Evolutionary conservation across 2,113 vertebrate genomes (phyloP).

Genomic region (Limanda limanda): DNA sequence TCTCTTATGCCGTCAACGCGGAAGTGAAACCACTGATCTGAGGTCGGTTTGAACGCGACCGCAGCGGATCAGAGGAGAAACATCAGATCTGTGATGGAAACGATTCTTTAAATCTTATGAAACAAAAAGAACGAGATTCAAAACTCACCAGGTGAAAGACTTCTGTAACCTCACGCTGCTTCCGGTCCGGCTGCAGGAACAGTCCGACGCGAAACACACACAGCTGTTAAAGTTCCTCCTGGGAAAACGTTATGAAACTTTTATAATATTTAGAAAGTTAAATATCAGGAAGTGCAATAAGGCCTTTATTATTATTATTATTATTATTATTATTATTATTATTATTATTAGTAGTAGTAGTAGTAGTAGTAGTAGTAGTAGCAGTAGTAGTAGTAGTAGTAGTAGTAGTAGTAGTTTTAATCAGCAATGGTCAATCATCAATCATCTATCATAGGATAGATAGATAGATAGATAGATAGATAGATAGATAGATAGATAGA

Average conservation of each 20-base stretch:
- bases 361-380: too few species aligned
- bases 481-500: too few species aligned
- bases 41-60: fast-evolving
- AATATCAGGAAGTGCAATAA: too few species aligned
- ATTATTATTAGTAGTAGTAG: too few species aligned
- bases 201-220: background rate
- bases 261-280: background rate
- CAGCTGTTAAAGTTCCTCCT: slow-evolving; percentile 15
- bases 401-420: too few species aligned
- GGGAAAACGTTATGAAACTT: too few species aligned
- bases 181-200: slow-evolving; percentile 67
- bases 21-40: background rate
- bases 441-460: background rate
- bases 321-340: background rate
- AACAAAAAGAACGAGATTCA: background rate
- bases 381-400: too few species aligned
- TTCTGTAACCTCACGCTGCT: slow-evolving; percentile 65
- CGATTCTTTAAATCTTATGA: fast-evolving
- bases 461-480: too few species aligned
- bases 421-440: too few species aligned
- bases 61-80: fast-evolving
- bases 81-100: fast-evolving
- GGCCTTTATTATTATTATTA: background rate
- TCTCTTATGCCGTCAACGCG: slow-evolving; percentile 47
- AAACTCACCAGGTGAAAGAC: slow-evolving; percentile 34